These are phyloP conservation scores for Diaprepes abbreviatus DNA, from an alignment of 2,888 invertebrate genomes.

Conservation along the genomic window DNA sequence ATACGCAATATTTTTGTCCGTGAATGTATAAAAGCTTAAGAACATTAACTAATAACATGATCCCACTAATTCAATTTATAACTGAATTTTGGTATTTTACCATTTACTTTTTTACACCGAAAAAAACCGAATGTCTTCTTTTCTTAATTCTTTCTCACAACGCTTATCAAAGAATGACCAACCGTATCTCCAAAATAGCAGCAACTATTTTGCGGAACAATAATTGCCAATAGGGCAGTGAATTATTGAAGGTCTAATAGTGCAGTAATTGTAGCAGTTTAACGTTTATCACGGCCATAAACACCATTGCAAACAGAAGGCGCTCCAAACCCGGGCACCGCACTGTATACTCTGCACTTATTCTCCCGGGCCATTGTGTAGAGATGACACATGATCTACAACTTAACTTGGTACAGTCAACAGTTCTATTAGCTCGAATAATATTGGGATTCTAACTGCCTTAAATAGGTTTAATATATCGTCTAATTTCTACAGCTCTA, in stretches of 20 bases:
- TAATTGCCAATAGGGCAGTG: slow-evolving; percentile 63
- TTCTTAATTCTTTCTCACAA: neutral
- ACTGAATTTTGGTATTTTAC: no score
- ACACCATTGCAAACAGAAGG: slow-evolving; percentile 66
- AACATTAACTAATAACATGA: no score
- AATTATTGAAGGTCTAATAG: slow-evolving; percentile 66
- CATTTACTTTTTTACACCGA: no score
- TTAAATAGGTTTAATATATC: slow-evolving; percentile 47
- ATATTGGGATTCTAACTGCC: slow-evolving; percentile 45
- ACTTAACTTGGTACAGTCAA: slow-evolving; percentile 53
- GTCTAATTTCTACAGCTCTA: slow-evolving; percentile 41
- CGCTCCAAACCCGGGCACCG: slow-evolving; percentile 55
- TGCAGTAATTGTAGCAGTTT: slow-evolving; percentile 66
- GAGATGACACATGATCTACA: slow-evolving; percentile 61
- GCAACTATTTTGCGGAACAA: slow-evolving; percentile 65
- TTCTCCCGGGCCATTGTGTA: slow-evolving; percentile 55
- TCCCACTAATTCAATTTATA: neutral
- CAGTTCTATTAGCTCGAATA: slow-evolving; percentile 48
- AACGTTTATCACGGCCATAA: slow-evolving; percentile 62
- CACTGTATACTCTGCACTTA: slow-evolving; percentile 44
- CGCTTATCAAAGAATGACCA: neutral
- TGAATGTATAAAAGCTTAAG: no score
- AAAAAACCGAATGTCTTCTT: no score
- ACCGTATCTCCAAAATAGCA: slow-evolving; percentile 58
- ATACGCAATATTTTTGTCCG: no score